Base-by-base conservation (phyloP, 2,113 vertebrate genomes). In the Pongo pygmaeus region DNA sequence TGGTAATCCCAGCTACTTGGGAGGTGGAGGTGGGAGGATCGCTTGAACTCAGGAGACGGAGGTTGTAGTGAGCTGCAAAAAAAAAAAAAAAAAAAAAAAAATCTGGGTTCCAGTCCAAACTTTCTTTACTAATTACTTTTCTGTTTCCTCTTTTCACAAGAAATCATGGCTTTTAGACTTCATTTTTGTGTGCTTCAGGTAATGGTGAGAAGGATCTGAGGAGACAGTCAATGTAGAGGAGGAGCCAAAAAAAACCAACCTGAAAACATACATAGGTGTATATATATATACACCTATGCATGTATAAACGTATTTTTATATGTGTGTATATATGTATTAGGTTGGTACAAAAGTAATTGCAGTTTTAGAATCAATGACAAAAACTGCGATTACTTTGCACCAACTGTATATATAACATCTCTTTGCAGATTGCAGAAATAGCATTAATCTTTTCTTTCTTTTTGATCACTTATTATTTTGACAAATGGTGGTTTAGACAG, bases 41-140 rank as follows among this genome's bases (percentile, higher is more conserved):
- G 18, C 61, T 30, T 64, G 61, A 30, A 64, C 27, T 12, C 61
- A 64, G 27, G 61, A 64, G 11, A 12, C 12, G 5, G 61, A 61
- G 12, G 59, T 27, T 61, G 27, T 30, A 61, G 59, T 27, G 27
- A 64, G 59, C 59, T 1, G 8, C 38, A 43, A 43, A 43, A 43
- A 43, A 43, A 20, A 59, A 59, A 61, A 27, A 64, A 30, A 13
- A 64, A 55, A 55, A 46, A 57, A 23, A 57, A 46, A 86, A 43
- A 77, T 88, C 74, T 97, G 89, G 67, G 57, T 46, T 96, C 22
- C 57, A 43, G 18, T 96, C 52, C 59, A 79, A 35, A 69, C n/a
- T 94, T n/a, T 96, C 2, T 93, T 79, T 83, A 79, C 74, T 93
- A 70, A 92, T 94, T 93, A 96, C 11, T 96, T 94, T 95, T 91